phyloP scores from a whole-genome alignment of 2,888 invertebrate species.

The Heliconius charithonia region DNA sequence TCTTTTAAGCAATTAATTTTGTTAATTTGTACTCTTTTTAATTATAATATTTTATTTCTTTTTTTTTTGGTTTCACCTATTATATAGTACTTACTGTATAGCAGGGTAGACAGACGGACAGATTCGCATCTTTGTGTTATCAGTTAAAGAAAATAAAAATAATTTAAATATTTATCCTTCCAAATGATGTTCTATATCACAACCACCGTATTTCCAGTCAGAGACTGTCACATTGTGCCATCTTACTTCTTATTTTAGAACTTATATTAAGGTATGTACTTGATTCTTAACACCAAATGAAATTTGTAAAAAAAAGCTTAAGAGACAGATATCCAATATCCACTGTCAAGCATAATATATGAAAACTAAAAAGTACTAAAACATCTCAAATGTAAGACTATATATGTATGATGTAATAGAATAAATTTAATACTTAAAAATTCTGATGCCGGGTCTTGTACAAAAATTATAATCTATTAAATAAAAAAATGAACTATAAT shows the following conservation, averaged over 20 bases:
- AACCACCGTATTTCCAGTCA: neutral
- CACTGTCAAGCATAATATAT: neutral
- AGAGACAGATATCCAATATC: neutral
- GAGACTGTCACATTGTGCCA: too few species aligned
- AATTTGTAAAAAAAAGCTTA: too few species aligned
- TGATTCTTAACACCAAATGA: neutral
- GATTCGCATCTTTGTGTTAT: too few species aligned
- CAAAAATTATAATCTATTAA: constrained; percentile 1
- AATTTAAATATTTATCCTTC: neutral
- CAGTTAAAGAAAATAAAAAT: too few species aligned
- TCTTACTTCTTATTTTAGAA: too few species aligned
- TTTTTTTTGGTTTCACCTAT: neutral
- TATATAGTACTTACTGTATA: neutral
- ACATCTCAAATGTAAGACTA: neutral
- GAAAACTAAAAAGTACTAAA: neutral
- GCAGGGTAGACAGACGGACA: neutral
- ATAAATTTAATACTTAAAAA: neutral
- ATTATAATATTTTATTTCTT: too few species aligned
- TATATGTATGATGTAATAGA: neutral
- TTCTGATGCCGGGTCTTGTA: constrained; percentile 13
- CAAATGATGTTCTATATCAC: neutral
- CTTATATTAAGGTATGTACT: neutral
- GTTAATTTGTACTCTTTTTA: too few species aligned
- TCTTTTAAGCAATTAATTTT: too few species aligned
- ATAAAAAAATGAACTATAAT: too few species aligned